Percentiles rank a stretch among this genome's conserved stretches.
Evolutionary conservation across 2,113 vertebrate genomes (phyloP).

Genomic region (Campylomormyrus numenius): DNA sequence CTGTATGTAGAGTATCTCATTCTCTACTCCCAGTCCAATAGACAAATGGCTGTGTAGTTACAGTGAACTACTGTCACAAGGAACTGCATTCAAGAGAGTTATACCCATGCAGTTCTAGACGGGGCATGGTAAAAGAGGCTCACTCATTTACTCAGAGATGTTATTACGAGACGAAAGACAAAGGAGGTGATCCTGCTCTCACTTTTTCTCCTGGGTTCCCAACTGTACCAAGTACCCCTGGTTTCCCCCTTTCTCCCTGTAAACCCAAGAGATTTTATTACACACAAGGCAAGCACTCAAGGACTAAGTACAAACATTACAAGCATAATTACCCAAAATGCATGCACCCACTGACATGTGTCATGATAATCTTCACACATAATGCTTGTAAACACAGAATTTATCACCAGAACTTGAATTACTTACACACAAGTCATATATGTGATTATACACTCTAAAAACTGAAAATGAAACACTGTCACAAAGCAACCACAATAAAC

Average conservation of each 20-base stretch:
- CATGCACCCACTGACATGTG: not conserved
- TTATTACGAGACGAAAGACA: not conserved
- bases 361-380: not conserved
- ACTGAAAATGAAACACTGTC: not conserved
- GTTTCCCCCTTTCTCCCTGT: conserved; percentile 78
- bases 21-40: not conserved
- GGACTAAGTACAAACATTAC: not conserved
- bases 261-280: not conserved
- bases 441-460: not conserved
- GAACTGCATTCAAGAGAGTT: not conserved
- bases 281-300: not conserved
- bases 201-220: conserved; percentile 77
- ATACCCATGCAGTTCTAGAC: not conserved
- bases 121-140: not conserved
- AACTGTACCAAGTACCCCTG: conserved; percentile 60
- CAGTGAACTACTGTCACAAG: not conserved
- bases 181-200: conserved; percentile 23
- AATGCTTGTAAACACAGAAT: not conserved
- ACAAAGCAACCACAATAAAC: not conserved
- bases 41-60: not conserved
- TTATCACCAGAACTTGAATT: not conserved
- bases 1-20: not conserved
- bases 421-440: not conserved
- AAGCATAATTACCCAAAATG: not conserved
- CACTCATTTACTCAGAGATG: not conserved